Conservation (phyloP, 2,113 vertebrate species). For the Thamnophis sirtalis region DNA sequence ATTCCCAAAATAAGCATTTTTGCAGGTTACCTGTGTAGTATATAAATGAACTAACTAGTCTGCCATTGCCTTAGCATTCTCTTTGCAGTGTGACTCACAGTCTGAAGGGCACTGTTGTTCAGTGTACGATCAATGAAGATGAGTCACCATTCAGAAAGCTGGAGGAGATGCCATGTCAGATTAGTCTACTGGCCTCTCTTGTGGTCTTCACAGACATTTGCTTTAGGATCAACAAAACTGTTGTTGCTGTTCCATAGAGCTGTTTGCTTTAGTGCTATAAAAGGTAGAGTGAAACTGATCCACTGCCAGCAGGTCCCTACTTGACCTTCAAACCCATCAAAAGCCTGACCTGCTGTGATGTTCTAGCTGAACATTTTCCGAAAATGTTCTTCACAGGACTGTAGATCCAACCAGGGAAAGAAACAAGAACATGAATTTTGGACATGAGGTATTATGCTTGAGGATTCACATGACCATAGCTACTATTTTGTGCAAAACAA, state of each 20-base stretch:
- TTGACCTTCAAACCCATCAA: neutral
- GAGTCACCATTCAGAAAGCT: neutral
- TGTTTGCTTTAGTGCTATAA: neutral
- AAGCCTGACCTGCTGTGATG: neutral
- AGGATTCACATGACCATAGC: neutral
- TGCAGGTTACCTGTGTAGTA: neutral
- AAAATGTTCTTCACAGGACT: neutral
- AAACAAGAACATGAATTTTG: neutral
- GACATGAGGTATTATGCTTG: neutral
- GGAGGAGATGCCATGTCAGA: constrained; percentile 6
- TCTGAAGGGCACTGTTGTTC: neutral
- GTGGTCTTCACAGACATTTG: neutral
- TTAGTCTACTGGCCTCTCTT: neutral
- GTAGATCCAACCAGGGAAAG: neutral
- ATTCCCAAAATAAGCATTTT: neutral
- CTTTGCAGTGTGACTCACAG: neutral
- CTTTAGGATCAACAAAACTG: neutral
- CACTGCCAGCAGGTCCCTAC: neutral
- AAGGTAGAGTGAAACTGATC: neutral
- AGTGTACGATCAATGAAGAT: neutral
- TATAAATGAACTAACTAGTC: neutral
- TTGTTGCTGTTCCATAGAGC: neutral
- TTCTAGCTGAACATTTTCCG: neutral
- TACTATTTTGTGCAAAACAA: neutral
- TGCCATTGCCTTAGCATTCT: neutral